Evolutionary conservation across 2,113 vertebrate genomes (phyloP).

Genomic region (Halichoeres trimaculatus): DNA sequence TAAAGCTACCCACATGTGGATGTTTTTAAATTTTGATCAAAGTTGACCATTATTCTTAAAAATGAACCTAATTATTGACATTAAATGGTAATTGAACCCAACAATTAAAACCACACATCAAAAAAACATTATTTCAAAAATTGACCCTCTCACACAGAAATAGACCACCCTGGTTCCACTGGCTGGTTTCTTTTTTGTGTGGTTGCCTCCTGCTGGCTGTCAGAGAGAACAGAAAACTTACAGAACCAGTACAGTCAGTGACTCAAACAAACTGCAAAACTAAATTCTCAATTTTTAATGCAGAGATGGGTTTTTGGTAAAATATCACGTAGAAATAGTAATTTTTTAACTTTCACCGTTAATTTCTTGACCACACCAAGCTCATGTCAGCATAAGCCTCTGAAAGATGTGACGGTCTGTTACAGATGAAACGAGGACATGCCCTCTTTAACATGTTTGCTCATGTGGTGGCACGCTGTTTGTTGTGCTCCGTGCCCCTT

Average conservation of each 20-base stretch:
- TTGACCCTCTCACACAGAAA: no score
- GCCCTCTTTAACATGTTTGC: constrained; percentile 36
- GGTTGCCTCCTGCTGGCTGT: no score
- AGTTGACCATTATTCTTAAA: background rate
- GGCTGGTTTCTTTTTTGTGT: no score
- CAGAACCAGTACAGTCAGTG: no score
- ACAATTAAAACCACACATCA: no score
- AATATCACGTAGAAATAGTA: background rate
- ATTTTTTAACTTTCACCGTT: background rate
- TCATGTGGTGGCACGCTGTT: constrained; percentile 7
- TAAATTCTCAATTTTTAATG: no score
- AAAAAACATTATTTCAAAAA: no score
- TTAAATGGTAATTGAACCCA: no score
- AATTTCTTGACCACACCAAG: background rate
- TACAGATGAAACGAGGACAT: constrained; percentile 30
- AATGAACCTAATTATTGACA: background rate
- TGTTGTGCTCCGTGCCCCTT: background rate
- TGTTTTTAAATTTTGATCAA: background rate
- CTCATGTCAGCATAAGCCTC: constrained; percentile 25
- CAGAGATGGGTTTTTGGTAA: background rate
- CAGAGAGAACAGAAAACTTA: no score
- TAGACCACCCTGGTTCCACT: no score
- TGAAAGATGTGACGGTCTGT: constrained; percentile 1
- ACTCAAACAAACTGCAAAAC: no score
- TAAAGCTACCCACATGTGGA: no score